A percentile compares a stretch with the other conserved stretches of the same genome.
Conservation (phyloP, 2,888 invertebrate genomes). For the Drosophila kokeensis region DNA sequence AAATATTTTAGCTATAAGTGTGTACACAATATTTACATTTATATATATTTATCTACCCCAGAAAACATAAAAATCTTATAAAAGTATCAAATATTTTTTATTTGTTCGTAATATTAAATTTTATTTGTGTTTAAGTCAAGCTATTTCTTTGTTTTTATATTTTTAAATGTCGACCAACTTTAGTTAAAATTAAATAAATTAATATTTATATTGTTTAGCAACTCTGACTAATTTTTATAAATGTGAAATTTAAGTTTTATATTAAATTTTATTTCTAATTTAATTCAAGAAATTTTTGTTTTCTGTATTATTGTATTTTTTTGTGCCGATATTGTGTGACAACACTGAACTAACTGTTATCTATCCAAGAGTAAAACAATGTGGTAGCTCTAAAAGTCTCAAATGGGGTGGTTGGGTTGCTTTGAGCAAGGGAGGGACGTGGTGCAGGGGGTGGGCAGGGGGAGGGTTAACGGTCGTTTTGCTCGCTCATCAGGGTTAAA, state of each 20-base stretch:
- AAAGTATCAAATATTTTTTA: background rate
- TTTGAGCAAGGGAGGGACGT: background rate
- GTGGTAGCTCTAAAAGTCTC: background rate
- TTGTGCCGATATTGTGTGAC: background rate
- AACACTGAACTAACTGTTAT: background rate
- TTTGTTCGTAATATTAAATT: background rate
- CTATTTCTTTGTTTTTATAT: background rate
- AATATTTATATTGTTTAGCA: background rate
- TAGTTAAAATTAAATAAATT: background rate
- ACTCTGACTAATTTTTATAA: background rate
- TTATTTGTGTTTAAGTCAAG: background rate
- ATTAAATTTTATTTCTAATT: background rate
- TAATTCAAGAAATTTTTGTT: background rate
- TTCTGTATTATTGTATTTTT: background rate
- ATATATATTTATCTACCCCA: no score
- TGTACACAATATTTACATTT: no score
- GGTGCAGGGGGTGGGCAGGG: background rate
- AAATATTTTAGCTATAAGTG: no score
- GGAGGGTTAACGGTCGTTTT: constrained; percentile 12
- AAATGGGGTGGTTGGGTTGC: background rate
- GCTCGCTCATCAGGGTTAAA: constrained; percentile 8
- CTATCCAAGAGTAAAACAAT: background rate
- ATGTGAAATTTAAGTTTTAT: background rate
- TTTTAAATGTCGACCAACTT: background rate
- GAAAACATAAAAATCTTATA: no score